These are phyloP conservation scores for Merops nubicus DNA, from an alignment of 2,113 vertebrate genomes.

Conservation along the genomic window DNA sequence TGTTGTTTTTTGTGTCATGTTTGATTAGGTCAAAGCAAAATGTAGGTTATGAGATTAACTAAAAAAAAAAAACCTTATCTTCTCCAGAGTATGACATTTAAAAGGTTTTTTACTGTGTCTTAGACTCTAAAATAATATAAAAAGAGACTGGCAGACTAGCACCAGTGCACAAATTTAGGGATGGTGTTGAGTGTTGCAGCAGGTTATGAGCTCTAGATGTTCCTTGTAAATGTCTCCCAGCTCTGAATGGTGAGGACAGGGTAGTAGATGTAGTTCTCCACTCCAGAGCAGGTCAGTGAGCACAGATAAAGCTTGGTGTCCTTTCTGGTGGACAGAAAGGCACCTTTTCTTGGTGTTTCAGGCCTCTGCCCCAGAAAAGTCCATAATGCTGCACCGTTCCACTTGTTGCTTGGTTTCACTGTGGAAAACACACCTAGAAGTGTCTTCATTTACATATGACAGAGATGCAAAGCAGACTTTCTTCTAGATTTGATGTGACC, in stretches of 20 bases:
- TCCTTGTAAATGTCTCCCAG: background rate
- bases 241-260: background rate
- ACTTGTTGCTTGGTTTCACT: background rate
- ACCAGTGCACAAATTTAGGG: background rate
- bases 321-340: too few species aligned
- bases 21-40: background rate
- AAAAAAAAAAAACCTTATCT: background rate
- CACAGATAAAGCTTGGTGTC: background rate
- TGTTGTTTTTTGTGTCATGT: background rate
- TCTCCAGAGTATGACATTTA: background rate
- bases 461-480: background rate
- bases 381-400: background rate
- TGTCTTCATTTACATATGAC: background rate
- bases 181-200: background rate
- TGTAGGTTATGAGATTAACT: background rate
- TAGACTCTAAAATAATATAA: background rate
- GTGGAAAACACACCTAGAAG: background rate
- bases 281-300: background rate
- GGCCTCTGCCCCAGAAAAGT: slow-evolving; percentile 1
- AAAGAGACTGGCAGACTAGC: background rate
- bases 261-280: background rate
- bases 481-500: background rate
- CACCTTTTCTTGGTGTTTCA: too few species aligned
- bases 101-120: background rate
- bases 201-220: accelerated